Evolutionary conservation across 1,140 invertebrate genomes (phyloP).

Genomic region (Andrena cerasifolii): DNA sequence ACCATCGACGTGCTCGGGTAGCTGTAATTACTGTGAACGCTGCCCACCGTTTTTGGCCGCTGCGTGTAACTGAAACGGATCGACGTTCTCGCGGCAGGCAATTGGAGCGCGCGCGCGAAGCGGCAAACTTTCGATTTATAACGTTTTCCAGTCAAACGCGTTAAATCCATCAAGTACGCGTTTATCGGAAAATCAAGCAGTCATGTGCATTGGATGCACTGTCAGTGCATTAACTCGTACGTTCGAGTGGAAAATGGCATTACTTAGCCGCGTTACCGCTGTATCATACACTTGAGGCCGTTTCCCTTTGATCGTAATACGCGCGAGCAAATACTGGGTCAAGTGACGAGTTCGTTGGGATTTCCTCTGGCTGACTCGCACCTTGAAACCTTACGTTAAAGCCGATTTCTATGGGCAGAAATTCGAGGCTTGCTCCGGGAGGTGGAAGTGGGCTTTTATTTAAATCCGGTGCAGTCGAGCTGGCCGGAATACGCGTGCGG

Average conservation of each 20-base stretch:
- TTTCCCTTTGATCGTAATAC: constrained; percentile 23
- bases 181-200: constrained; percentile 65
- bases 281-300: constrained; percentile 1
- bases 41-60: not conserved
- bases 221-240: constrained; percentile 56
- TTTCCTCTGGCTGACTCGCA: not conserved
- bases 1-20: not conserved
- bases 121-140: constrained; percentile 64
- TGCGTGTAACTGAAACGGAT: not conserved
- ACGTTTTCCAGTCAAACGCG: constrained; percentile 60
- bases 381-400: too few relatives aligned
- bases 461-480: too few relatives aligned
- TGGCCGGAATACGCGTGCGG: too few relatives aligned
- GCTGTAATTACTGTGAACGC: too few relatives aligned
- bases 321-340: too few relatives aligned
- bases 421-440: too few relatives aligned
- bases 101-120: constrained; percentile 28
- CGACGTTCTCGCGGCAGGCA: not conserved
- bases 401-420: too few relatives aligned
- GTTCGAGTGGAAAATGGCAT: constrained; percentile 58
- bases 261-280: constrained; percentile 42
- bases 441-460: too few relatives aligned
- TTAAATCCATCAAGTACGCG: constrained; percentile 48
- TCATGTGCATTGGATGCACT: constrained; percentile 52
- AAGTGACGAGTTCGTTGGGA: not conserved